Base-by-base conservation (phyloP, 2,888 invertebrate genomes). In the Tetragnatha montana region DNA sequence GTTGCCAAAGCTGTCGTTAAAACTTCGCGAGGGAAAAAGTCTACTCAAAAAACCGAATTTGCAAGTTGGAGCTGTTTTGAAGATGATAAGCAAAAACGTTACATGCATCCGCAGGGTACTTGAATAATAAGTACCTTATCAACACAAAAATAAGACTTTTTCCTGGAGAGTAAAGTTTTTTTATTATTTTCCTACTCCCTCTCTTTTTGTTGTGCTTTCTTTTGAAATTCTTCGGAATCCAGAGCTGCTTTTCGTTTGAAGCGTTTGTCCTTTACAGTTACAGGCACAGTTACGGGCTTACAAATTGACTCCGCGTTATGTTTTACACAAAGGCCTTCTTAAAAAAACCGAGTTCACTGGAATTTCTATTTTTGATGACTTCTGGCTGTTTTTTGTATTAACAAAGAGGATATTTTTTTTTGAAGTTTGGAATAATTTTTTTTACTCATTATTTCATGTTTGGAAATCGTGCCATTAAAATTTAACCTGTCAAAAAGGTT, bases 51-150 rank as follows among this genome's bases (percentile, higher is more conserved):
- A 74, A 51, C 35, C 51, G 69, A 80, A 87, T 87, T 87, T 81
- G 87, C 87, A 87, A 85, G 35, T 21, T 49, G 68, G 76, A 88
- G 81, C 71, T 88, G 81, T 82, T 82, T 68, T n/a, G 22, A 7
- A 35, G 82, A 82, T 88, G 87, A 88, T 88, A 88, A 88, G 87
- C 81, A 82, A 82, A 87, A 88, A 76, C 81, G 81, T 88, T 71
- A 76, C 82, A 76, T n/a, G 47, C 87, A 22, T 49, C 81, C 82
- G 76, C 22, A 22, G 82, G 78, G 87, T 75, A 60, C 87, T 88
- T 88, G 87, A 88, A 88, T 88, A 88, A 78, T 82, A 88, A 88
- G 82, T 82, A 68, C 71, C 76, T 87, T 87, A 81, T 87, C 80
- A 81, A 81, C 76, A 12, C 69, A 70, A 47, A 19, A 78, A 74